A percentile compares a stretch with the other conserved stretches of the same genome.
Evolutionary conservation across 2,797 vertebrate genomes (phyloP).

Genomic region (Alosa sapidissima): DNA sequence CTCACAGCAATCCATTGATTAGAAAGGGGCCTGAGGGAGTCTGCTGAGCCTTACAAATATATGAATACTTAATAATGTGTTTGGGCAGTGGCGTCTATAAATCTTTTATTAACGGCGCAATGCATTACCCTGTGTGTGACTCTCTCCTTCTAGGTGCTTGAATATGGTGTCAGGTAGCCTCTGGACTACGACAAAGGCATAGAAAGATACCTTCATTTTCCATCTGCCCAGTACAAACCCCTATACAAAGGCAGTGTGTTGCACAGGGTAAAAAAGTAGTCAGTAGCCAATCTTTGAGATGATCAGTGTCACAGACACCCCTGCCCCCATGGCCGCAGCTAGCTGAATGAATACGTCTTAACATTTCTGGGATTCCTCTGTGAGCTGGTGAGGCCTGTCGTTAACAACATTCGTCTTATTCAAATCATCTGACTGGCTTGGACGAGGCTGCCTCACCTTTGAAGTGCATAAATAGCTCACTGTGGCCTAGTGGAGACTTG

Average conservation of each 20-base stretch:
- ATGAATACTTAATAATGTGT: constrained; percentile 40
- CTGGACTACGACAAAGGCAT: constrained; percentile 39
- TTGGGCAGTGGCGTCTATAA: constrained; percentile 34
- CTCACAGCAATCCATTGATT: not conserved
- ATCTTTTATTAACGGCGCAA: constrained; percentile 39
- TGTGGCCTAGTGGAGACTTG: constrained; percentile 9
- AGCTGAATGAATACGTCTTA: constrained; percentile 31
- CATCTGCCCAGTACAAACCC: not conserved
- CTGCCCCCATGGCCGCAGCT: not conserved
- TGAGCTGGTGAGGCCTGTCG: not conserved
- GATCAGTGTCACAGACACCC: not conserved
- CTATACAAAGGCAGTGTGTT: constrained; percentile 29
- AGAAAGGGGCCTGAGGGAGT: not conserved
- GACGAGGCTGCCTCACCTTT: constrained; percentile 4
- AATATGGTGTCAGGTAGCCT: constrained; percentile 48
- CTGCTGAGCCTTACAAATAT: constrained; percentile 46
- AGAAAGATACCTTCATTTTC: constrained; percentile 29
- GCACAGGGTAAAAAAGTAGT: not conserved
- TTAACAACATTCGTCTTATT: constrained; percentile 27
- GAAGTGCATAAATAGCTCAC: constrained; percentile 20
- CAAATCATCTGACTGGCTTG: not conserved
- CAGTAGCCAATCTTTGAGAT: not conserved
- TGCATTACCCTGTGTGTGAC: constrained; percentile 22
- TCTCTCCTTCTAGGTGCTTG: not conserved
- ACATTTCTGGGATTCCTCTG: constrained; percentile 38